Conservation (phyloP, 2,888 invertebrate genomes). For the Hanleya hanleyi region DNA sequence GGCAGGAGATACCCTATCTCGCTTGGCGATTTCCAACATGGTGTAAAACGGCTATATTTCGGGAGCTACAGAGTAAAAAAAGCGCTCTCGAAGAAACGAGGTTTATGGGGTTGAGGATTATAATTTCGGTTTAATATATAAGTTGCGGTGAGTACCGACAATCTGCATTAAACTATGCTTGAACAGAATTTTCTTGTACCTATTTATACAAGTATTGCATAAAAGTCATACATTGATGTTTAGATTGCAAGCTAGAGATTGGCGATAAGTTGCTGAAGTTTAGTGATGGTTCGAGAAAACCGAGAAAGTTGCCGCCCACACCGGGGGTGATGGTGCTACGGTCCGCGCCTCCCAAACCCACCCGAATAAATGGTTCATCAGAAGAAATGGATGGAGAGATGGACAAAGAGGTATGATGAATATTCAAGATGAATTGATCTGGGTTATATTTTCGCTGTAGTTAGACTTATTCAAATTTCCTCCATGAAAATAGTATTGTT, state of each 20-base stretch:
- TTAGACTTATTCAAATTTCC: too few relatives aligned
- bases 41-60: too few relatives aligned
- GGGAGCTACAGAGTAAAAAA: too few relatives aligned
- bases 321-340: slow-evolving; percentile 51
- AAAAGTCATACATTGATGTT: background rate
- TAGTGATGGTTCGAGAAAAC: slow-evolving; percentile 43
- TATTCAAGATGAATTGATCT: too few relatives aligned
- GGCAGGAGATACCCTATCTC: too few relatives aligned
- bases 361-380: background rate
- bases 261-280: slow-evolving; percentile 57
- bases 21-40: too few relatives aligned
- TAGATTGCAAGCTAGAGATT: slow-evolving; percentile 54
- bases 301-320: slow-evolving; percentile 58
- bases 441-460: too few relatives aligned
- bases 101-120: too few relatives aligned
- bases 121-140: too few relatives aligned
- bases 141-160: too few relatives aligned
- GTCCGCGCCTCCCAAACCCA: slow-evolving; percentile 55
- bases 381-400: background rate
- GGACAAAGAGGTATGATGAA: background rate
- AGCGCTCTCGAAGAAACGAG: too few relatives aligned
- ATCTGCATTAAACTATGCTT: background rate
- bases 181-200: background rate
- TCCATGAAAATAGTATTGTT: too few relatives aligned
- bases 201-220: background rate